These are phyloP conservation scores for Meloidogyne exigua DNA, from an alignment of 1,140 invertebrate genomes.

Conservation along the genomic window DNA sequence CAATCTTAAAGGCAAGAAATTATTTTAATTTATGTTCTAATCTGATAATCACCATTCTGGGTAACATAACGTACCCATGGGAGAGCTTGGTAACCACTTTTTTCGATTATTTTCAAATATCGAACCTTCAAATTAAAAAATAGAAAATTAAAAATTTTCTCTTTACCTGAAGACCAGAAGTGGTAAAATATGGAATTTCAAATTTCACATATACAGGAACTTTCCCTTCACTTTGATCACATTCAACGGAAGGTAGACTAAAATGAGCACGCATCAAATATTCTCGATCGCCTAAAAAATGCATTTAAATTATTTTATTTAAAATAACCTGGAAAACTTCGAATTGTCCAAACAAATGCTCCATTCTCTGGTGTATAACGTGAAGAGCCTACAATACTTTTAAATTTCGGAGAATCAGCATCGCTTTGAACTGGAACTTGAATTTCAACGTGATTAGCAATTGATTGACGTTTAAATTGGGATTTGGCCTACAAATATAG, in stretches of 20 bases:
- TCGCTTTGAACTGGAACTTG: constrained; percentile 68
- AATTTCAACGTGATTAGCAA: constrained; percentile 71
- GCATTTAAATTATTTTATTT: not conserved
- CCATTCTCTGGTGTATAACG: constrained; percentile 69
- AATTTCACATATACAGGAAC: constrained; percentile 98
- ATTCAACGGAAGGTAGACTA: constrained; percentile 81
- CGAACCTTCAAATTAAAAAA: constrained; percentile 68
- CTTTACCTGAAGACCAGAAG: constrained; percentile 76
- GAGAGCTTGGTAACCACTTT: constrained; percentile 96
- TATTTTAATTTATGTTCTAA: constrained; percentile 72
- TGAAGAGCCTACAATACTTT: constrained; percentile 68
- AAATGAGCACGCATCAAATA: constrained; percentile 98
- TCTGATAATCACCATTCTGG: constrained; percentile 97
- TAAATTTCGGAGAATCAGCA: constrained; percentile 69
- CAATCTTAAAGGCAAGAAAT: constrained; percentile 3
- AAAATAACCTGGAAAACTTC: constrained; percentile 57
- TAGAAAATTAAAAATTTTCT: not conserved
- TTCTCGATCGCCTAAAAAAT: constrained; percentile 79
- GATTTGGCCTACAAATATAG: constrained; percentile 77
- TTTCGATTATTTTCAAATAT: constrained; percentile 99
- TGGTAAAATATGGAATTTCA: constrained; percentile 99
- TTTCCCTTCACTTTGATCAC: constrained; percentile 90
- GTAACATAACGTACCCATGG: constrained; percentile 96
- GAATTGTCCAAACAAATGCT: constrained; percentile 69
- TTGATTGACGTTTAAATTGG: constrained; percentile 95